Evolutionary conservation across 2,113 vertebrate species (phyloP).

Genomic region (Empidonax alnorum): DNA sequence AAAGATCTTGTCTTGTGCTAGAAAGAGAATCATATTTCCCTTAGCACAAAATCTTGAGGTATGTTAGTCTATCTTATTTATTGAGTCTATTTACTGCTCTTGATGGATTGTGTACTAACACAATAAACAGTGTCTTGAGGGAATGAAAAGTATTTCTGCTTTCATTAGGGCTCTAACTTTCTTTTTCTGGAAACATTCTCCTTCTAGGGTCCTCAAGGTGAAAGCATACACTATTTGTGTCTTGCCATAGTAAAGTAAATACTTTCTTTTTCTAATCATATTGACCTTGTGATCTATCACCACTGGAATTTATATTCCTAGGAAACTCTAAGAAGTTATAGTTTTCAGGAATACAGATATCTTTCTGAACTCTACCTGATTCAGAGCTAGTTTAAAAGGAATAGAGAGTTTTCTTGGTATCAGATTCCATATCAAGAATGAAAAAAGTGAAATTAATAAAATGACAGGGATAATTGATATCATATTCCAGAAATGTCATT

Average conservation of each 20-base stretch:
- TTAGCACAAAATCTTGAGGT: conserved; percentile 59
- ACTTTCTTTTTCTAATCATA: conserved; percentile 43
- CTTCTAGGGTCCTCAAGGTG: conserved; percentile 64
- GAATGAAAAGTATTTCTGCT: conserved; percentile 67
- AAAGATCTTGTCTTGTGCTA: conserved; percentile 51
- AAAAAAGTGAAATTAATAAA: conserved; percentile 28
- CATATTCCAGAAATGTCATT: conserved; percentile 1
- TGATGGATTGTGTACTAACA: conserved; percentile 74
- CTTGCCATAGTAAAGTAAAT: conserved; percentile 43
- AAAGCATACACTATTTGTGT: conserved; percentile 50
- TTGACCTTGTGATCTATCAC: conserved; percentile 19
- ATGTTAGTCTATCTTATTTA: conserved; percentile 69
- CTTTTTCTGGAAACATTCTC: conserved; percentile 66
- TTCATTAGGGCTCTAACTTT: conserved; percentile 60
- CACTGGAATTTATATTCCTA: conserved; percentile 33
- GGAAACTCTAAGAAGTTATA: conserved; percentile 24
- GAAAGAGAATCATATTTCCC: conserved; percentile 56
- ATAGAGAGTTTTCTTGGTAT: background rate
- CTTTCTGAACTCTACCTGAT: background rate
- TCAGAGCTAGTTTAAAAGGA: conserved; percentile 18
- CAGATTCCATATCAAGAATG: background rate
- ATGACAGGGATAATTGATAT: background rate
- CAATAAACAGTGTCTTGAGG: conserved; percentile 52
- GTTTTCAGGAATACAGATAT: conserved; percentile 18
- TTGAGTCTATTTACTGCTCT: conserved; percentile 67